These are phyloP conservation scores for Chlorodrepanis virens DNA, from an alignment of 2,113 vertebrate genomes.

Conservation along the genomic window DNA sequence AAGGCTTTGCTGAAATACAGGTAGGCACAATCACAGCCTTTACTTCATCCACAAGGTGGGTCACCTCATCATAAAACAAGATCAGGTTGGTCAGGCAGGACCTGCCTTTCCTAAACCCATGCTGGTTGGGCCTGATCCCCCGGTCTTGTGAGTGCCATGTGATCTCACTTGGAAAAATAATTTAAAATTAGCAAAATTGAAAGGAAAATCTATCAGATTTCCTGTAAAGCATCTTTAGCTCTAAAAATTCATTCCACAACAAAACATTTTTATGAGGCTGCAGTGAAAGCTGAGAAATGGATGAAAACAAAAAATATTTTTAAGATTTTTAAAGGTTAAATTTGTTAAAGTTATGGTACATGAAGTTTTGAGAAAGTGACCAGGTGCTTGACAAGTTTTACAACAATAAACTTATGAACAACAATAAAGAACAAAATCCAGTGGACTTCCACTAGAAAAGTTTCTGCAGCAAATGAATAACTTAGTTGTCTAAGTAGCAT, in stretches of 20 bases:
- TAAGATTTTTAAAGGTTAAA: not conserved
- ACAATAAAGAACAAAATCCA: not conserved
- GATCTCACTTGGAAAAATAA: not conserved
- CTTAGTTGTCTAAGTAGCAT: not conserved
- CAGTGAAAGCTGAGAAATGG: not conserved
- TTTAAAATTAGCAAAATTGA: not conserved
- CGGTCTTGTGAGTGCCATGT: not conserved
- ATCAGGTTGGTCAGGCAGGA: not conserved
- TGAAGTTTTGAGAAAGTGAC: not conserved
- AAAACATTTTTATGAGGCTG: not conserved
- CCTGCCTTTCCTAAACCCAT: not conserved
- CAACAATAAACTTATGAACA: not conserved
- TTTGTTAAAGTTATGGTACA: not conserved
- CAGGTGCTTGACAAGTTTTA: not conserved
- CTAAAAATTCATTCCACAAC: not conserved
- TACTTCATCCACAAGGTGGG: not conserved
- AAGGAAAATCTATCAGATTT: not conserved
- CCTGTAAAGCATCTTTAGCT: not conserved
- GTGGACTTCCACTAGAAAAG: not conserved
- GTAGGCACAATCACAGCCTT: not conserved
- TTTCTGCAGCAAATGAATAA: not conserved
- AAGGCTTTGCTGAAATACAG: not conserved
- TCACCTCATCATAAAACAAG: not conserved
- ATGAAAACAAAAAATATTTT: not conserved
- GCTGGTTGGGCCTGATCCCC: not conserved